A percentile compares a stretch with the other conserved stretches of the same genome.
Evolutionary conservation across 1,140 invertebrate species (phyloP).

Genomic region (Nixonia krombeini): DNA sequence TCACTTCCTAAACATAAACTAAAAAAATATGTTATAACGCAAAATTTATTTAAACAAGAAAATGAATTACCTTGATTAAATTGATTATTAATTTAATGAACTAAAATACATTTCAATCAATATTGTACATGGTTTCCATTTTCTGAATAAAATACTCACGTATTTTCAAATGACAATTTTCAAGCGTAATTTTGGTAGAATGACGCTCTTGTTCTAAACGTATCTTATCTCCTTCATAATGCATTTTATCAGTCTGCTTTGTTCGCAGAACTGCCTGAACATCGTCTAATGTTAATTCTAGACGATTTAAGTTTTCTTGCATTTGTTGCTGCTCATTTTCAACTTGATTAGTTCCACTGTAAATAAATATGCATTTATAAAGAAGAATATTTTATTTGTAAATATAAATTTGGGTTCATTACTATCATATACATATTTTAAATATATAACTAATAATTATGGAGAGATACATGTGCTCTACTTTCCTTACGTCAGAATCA

Average conservation of each 20-base stretch:
- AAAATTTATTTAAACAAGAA: no score
- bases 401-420: background rate
- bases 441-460: no score
- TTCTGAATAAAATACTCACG: no score
- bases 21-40: no score
- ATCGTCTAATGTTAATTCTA: slow-evolving; percentile 60
- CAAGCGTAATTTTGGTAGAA: slow-evolving; percentile 53
- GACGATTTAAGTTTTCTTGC: slow-evolving; percentile 33
- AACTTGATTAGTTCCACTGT: slow-evolving; percentile 32
- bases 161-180: slow-evolving; percentile 49
- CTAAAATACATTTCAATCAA: no score
- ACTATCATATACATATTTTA: no score
- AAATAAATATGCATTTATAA: slow-evolving; percentile 10
- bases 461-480: no score
- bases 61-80: no score
- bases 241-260: slow-evolving; percentile 67
- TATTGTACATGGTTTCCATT: no score
- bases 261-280: slow-evolving; percentile 68
- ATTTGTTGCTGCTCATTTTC: slow-evolving; percentile 41
- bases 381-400: slow-evolving; percentile 2
- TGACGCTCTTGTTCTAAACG: slow-evolving; percentile 62
- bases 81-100: no score
- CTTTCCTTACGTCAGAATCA: no score
- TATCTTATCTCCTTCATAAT: slow-evolving; percentile 64
- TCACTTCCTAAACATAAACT: no score